Conservation (phyloP, 1,140 invertebrate species). For the Pinna nobilis region DNA sequence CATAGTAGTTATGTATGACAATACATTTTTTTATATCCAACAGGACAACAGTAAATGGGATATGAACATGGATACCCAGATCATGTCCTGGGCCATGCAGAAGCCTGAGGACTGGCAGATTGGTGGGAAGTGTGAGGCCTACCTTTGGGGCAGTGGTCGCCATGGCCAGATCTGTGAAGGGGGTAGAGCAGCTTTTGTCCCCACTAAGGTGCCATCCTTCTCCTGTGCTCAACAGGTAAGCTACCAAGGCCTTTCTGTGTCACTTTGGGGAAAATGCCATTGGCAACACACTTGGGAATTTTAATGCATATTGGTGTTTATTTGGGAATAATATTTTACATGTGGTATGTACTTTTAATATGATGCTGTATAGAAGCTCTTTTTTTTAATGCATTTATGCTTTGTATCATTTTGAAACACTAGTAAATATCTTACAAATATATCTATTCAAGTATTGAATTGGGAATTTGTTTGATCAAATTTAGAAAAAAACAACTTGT, state of each 20-base stretch:
- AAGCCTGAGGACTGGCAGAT: slow-evolving; percentile 82
- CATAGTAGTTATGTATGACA: background rate
- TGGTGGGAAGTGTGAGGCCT: slow-evolving; percentile 80
- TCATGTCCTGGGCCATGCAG: slow-evolving; percentile 81
- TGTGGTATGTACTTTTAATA: too few relatives aligned
- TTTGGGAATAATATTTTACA: too few relatives aligned
- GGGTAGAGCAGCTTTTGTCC: slow-evolving; percentile 67
- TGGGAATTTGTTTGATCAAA: too few relatives aligned
- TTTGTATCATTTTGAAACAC: too few relatives aligned
- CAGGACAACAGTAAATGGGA: slow-evolving; percentile 78
- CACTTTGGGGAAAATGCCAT: too few relatives aligned
- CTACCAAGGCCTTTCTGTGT: background rate
- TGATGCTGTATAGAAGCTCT: too few relatives aligned
- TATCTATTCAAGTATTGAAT: too few relatives aligned
- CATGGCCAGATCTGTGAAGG: slow-evolving; percentile 81
- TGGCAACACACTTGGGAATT: too few relatives aligned
- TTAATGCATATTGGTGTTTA: too few relatives aligned
- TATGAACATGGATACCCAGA: slow-evolving; percentile 79
- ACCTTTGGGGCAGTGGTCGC: slow-evolving; percentile 81
- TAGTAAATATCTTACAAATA: too few relatives aligned
- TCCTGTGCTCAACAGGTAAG: slow-evolving; percentile 72
- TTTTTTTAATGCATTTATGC: too few relatives aligned
- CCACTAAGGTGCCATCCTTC: slow-evolving; percentile 65
- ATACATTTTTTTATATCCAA: slow-evolving; percentile 8
- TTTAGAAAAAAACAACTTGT: too few relatives aligned